Evolutionary conservation across 2,797 vertebrate species (phyloP).

Genomic region (Hapalemur alaotrensis): DNA sequence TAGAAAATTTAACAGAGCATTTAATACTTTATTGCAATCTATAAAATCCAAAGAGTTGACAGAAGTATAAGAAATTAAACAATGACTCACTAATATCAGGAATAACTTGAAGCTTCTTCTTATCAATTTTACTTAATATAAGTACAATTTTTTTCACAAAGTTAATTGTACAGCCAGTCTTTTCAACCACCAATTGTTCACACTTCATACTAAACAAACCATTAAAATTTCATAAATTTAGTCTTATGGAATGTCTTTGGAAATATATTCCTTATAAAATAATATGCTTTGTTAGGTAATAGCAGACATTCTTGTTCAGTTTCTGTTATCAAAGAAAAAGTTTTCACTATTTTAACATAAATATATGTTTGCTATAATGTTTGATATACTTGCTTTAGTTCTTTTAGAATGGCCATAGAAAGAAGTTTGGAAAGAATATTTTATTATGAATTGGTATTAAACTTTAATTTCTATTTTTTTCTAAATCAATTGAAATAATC

Average conservation of each 20-base stretch:
- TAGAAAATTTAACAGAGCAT: background rate
- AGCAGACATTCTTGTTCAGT: background rate
- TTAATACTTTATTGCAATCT: background rate
- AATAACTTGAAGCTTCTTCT: background rate
- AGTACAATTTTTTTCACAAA: background rate
- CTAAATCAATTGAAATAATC: background rate
- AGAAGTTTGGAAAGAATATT: background rate
- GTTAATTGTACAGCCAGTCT: background rate
- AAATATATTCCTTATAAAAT: background rate
- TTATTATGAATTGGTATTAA: background rate
- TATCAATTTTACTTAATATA: background rate
- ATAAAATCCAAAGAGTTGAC: background rate
- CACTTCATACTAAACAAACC: background rate
- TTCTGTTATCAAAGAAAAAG: background rate
- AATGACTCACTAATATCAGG: background rate
- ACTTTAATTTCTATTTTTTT: background rate
- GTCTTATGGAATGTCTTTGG: background rate
- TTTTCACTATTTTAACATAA: background rate
- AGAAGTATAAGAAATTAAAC: background rate
- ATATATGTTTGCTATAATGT: background rate
- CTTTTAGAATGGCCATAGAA: background rate
- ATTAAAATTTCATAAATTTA: background rate
- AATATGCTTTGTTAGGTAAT: background rate
- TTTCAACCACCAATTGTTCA: background rate
- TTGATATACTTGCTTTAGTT: background rate